Evolutionary conservation across 2,113 vertebrate species (phyloP), one percentile per base, ranked within the genome.

Genomic region (Nothocercus nigrocapillus): DNA sequence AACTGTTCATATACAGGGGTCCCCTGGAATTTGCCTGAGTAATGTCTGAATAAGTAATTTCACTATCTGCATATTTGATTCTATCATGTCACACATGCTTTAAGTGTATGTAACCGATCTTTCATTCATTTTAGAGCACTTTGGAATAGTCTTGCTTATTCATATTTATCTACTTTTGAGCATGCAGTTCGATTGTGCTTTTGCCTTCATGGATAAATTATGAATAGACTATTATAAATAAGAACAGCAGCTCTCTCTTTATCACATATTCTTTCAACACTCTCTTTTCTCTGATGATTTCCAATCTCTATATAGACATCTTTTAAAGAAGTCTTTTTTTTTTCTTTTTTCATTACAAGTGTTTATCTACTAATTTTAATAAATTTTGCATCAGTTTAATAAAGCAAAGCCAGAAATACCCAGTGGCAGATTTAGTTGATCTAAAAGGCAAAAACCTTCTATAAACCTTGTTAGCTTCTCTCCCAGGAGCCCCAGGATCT

Each of bases 401-500:
- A 64, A 82, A 93, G 58, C 45, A 62, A 45, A 84, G 1, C 17
- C 73, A 36, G 92, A 19, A 73, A 15, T 32, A 85, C n/a, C 53
- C 74, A 53, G 2, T 27, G 84, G 42, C 81, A 89, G 56, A 21
- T 13, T 38, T 12, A 40, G 75, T 19, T 45, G 69, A 58, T 32
- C 27, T 56, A 75, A 44, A 72, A 88, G 83, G 22, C 77, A 86
- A n/a, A 88, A 34, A 32, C 14, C 73, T 90, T 73, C 47, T 9
- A 1, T 88, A 89, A 82, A 5, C 62, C 83, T 90, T 25, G 32
- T 95, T 82, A 90, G 70, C 75, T 85, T 24, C 79, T 93, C 92
- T 93, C 90, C 32, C 69, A 88, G 94, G 96, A 82, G 88, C 88
- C 81, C 19, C 54, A 16, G 68, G 92, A 94, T 86, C 13, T 83